These are phyloP conservation scores for Diachasma alloeum DNA, from an alignment of 1,140 invertebrate genomes.

Conservation along the genomic window DNA sequence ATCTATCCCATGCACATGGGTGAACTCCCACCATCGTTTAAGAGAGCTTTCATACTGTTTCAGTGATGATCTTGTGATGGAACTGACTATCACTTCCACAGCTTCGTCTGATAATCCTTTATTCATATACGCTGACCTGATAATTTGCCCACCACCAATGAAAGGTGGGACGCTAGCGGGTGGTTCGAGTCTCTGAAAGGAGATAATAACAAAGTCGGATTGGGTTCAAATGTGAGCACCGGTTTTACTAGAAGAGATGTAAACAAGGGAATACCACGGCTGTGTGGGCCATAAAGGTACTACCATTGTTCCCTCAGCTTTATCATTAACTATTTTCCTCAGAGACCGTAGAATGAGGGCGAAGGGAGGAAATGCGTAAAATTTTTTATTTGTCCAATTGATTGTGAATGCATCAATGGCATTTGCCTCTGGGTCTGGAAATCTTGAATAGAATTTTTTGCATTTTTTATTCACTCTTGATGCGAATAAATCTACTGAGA, in stretches of 20 bases:
- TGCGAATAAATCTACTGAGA: conserved; percentile 22
- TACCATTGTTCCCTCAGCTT: conserved; percentile 1
- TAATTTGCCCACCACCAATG: too few species aligned
- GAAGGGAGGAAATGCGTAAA: conserved; percentile 21
- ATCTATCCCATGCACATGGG: too few species aligned
- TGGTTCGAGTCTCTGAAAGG: too few species aligned
- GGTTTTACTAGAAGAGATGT: not conserved
- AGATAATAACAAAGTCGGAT: too few species aligned
- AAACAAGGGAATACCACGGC: conserved; percentile 25
- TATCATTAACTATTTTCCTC: conserved; percentile 14
- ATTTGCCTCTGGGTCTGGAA: conserved; percentile 11
- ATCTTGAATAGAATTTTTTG: conserved; percentile 16
- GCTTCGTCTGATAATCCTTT: too few species aligned
- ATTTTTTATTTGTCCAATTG: conserved; percentile 5
- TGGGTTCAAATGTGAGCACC: too few species aligned
- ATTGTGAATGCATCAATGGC: conserved; percentile 24
- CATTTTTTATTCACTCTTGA: conserved; percentile 18
- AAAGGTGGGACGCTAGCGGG: too few species aligned
- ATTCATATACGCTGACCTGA: too few species aligned
- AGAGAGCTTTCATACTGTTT: too few species aligned
- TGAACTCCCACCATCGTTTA: too few species aligned
- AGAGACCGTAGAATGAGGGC: not conserved
- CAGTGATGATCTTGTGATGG: too few species aligned
- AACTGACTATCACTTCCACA: too few species aligned
- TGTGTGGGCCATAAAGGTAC: conserved; percentile 6